Conservation (phyloP, 64 coral and sea anemone species). For the Dendrophyllia cribrosa region DNA sequence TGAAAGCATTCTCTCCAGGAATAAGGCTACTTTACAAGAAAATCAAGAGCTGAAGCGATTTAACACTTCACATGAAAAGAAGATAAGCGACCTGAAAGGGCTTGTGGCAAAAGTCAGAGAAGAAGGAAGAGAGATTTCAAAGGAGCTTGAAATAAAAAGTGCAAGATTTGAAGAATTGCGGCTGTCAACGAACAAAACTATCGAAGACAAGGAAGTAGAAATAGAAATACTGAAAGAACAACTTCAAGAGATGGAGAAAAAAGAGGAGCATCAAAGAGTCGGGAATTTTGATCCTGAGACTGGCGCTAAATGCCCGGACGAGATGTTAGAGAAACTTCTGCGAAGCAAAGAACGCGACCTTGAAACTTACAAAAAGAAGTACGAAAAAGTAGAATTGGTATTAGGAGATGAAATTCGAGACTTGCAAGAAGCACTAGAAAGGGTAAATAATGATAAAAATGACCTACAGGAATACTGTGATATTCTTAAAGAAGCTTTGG, state of each 20-base stretch:
- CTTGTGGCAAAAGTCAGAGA: conserved; percentile 3
- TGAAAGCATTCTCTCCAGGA: not conserved
- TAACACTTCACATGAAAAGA: not conserved
- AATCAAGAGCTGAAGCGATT: conserved; percentile 10
- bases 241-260: conserved; percentile 11
- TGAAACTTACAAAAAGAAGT: not conserved
- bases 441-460: not conserved
- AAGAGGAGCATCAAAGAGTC: not conserved
- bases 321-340: conserved; percentile 6
- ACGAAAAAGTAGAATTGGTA: not conserved
- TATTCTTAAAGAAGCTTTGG: not conserved
- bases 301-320: not conserved
- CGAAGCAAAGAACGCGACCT: conserved; percentile 1
- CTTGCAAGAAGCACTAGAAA: not conserved
- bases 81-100: not conserved
- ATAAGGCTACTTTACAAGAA: not conserved
- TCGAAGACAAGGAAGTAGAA: conserved; percentile 35
- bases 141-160: conserved; percentile 12
- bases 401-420: conserved; percentile 1
- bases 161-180: conserved; percentile 11
- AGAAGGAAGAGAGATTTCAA: not conserved
- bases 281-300: not conserved
- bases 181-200: not conserved
- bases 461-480: conserved; percentile 37
- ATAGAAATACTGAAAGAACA: conserved; percentile 37